phyloP scores from a whole-genome alignment of 1,140 invertebrate genomes.

The Vollenhovia emeryi region DNA sequence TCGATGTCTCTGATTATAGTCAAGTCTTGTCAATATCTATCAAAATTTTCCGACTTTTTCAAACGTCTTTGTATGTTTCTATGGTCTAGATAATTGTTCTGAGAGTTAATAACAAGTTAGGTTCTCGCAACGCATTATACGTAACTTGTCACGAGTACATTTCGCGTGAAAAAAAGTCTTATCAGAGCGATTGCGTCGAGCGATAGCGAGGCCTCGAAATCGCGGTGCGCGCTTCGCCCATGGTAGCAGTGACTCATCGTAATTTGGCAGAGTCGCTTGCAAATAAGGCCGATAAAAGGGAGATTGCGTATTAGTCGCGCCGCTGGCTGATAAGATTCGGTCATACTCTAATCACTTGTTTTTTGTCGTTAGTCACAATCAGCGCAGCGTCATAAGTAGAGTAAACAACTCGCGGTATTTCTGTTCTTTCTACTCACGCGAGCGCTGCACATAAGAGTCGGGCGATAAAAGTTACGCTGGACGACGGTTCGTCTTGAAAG shows the following conservation, averaged over 20 bases:
- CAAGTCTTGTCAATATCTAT: not conserved
- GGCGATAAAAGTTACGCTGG: constrained; percentile 30
- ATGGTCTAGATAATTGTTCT: constrained; percentile 11
- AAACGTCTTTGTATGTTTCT: not conserved
- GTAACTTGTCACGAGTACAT: constrained; percentile 13
- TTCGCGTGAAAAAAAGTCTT: constrained; percentile 29
- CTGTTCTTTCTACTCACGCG: constrained; percentile 8
- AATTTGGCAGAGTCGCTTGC: constrained; percentile 60
- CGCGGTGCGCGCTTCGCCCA: not conserved
- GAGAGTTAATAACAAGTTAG: not conserved
- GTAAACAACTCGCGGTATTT: constrained; percentile 34
- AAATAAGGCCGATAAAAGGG: constrained; percentile 63
- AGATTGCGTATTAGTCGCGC: constrained; percentile 63
- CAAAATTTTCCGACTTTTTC: not conserved
- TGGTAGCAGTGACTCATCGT: constrained; percentile 58
- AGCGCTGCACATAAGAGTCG: not conserved
- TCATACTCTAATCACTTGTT: constrained; percentile 55
- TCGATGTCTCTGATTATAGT: not conserved
- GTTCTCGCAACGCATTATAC: not conserved
- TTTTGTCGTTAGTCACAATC: constrained; percentile 46
- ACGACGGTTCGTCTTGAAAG: not conserved
- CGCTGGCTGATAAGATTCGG: constrained; percentile 64
- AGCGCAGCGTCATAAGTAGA: constrained; percentile 5
- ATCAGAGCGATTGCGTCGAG: constrained; percentile 37
- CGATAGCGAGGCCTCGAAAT: constrained; percentile 39